These are phyloP conservation scores for Drosophila paramelanica DNA, from an alignment of 2,888 invertebrate genomes.

Conservation along the genomic window DNA sequence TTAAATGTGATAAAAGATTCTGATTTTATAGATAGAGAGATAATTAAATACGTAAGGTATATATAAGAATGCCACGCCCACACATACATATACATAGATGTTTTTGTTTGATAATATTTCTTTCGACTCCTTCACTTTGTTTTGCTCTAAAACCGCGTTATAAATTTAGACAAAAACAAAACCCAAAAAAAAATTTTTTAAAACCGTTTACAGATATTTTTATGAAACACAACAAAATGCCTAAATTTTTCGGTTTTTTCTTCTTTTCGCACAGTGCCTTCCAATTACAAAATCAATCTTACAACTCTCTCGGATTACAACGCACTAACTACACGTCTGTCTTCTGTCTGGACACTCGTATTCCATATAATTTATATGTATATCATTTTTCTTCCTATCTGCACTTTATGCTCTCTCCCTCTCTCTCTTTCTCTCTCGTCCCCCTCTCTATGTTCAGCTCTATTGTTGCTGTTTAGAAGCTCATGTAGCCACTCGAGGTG, in stretches of 20 bases:
- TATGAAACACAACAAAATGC: slow-evolving; percentile 53
- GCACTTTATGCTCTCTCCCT: too few species aligned
- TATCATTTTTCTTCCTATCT: neutral
- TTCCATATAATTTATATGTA: slow-evolving; percentile 4
- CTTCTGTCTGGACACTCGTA: slow-evolving; percentile 12
- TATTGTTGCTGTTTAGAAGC: slow-evolving; percentile 52
- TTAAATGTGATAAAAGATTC: slow-evolving; percentile 26
- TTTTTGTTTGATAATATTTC: slow-evolving; percentile 10
- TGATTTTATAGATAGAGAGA: slow-evolving; percentile 22
- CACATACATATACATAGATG: slow-evolving; percentile 37
- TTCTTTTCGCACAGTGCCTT: slow-evolving; percentile 39
- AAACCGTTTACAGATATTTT: slow-evolving; percentile 25
- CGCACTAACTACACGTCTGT: slow-evolving; percentile 32
- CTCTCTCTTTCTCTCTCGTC: neutral
- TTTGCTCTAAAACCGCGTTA: slow-evolving; percentile 17
- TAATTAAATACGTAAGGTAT: slow-evolving; percentile 14
- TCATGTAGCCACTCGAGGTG: slow-evolving; percentile 91
- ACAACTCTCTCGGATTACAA: slow-evolving; percentile 73
- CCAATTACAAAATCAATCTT: slow-evolving; percentile 80
- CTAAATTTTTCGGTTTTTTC: slow-evolving; percentile 15
- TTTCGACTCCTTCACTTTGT: neutral
- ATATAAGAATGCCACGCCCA: slow-evolving; percentile 31
- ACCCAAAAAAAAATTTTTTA: slow-evolving; percentile 11
- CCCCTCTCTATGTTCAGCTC: neutral
- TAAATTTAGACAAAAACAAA: slow-evolving; percentile 42